Evolutionary conservation across 2,888 invertebrate species (phyloP), one percentile per base, ranked within the genome.

Genomic region (Melinaea marsaeus): DNA sequence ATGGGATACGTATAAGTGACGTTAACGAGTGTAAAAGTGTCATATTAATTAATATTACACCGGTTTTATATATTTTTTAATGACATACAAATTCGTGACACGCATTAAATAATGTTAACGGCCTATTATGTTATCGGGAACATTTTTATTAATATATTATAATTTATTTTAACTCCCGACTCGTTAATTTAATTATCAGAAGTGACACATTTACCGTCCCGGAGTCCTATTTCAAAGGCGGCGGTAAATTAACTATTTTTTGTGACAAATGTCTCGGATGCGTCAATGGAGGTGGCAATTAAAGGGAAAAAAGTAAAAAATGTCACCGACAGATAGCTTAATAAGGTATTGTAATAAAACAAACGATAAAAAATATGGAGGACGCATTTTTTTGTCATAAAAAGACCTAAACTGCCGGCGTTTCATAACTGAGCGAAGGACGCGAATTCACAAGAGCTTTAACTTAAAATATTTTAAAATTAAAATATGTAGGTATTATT

Each of bases 41-140:
- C 73, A 75, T 78, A 82, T 85, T 88, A 87, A 89, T 89, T 87
- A 88, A 83, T 79, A 75, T 75, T 80, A 81, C 80, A 76, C 80
- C 75, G 79, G 79, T 79, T 80, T 80, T 76, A 76, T 78, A 72
- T 72, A 78, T 75, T 77, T 64, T 71, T 75, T 71, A 70, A 79
- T 77, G 80, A 79, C 74, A 72, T 79, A 82, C 75, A 76, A 82
- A 83, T 83, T 77, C 73, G 77, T 78, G 77, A 79, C 76, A 78
- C 75, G 75, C 79, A 77, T 76, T 76, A 76, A 77, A 78, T 74
- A 67, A 73, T 73, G 70, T 74, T 75, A 76, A 82, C 76, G 75
- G 77, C 71, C 75, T 78, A 77, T 80, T 81, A 74, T 76, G 64
- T 70, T 69, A 67, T 68, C 66, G 58, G 64, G 55, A 54, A 54